Evolutionary conservation across 2,888 invertebrate species (phyloP).

Genomic region (Apamea anceps): DNA sequence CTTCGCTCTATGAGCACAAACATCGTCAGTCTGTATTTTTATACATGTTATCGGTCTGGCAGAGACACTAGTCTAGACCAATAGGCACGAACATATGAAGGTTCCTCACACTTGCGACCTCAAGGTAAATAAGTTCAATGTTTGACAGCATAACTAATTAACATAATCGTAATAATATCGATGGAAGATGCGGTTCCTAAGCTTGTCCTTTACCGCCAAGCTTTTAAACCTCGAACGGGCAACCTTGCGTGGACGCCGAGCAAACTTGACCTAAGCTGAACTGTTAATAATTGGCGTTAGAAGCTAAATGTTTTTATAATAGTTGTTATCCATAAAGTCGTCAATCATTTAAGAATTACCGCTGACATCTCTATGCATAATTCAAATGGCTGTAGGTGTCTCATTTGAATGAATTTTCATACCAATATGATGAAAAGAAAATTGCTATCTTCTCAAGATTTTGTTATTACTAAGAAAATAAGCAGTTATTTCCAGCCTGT

Average conservation of each 20-base stretch:
- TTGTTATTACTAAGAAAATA: slow-evolving; percentile 7
- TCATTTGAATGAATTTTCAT: slow-evolving; percentile 33
- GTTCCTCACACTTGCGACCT: neutral
- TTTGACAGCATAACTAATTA: neutral
- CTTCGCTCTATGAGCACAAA: slow-evolving; percentile 12
- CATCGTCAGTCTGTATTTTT: neutral
- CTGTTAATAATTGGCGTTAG: slow-evolving; percentile 62
- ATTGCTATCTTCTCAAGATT: neutral
- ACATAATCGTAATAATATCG: neutral
- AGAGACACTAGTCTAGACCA: neutral
- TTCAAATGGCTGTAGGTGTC: slow-evolving; percentile 16
- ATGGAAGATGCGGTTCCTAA: neutral
- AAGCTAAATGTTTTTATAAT: slow-evolving; percentile 61
- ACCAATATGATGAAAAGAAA: slow-evolving; percentile 9
- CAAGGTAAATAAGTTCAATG: neutral
- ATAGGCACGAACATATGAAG: neutral
- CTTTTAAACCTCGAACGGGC: slow-evolving; percentile 66
- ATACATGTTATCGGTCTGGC: neutral
- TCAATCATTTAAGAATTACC: slow-evolving; percentile 49
- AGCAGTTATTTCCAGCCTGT: slow-evolving; percentile 9
- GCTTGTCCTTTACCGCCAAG: slow-evolving; percentile 40
- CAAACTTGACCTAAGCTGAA: slow-evolving; percentile 75
- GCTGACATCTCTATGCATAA: slow-evolving; percentile 30
- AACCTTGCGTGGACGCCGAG: slow-evolving; percentile 65
- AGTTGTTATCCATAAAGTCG: slow-evolving; percentile 35